Evolutionary conservation across 2,797 vertebrate genomes (phyloP).

Genomic region (Sebastes goodei): DNA sequence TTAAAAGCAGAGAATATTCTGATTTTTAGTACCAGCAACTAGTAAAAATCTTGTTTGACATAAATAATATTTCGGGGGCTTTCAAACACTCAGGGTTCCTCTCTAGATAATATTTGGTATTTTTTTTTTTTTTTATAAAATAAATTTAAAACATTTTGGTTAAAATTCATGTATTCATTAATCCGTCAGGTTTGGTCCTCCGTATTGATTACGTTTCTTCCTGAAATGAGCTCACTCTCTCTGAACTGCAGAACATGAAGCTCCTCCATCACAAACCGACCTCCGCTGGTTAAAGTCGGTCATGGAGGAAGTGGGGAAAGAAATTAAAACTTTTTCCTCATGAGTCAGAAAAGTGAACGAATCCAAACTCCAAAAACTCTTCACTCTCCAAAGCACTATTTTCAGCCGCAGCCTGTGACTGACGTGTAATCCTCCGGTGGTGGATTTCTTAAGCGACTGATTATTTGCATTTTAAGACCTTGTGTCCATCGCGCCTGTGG

Average conservation of each 20-base stretch:
- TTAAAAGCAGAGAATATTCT: neutral
- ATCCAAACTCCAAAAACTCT: neutral
- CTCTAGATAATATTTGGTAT: neutral
- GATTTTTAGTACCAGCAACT: too few relatives aligned
- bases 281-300: neutral
- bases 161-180: neutral
- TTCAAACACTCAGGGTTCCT: neutral
- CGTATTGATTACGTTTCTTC: neutral
- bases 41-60: neutral
- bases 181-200: neutral
- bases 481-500: neutral
- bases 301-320: neutral
- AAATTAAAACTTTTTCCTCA: neutral
- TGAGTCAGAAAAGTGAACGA: neutral
- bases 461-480: constrained; percentile 12
- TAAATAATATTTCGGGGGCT: neutral
- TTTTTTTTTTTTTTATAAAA: neutral
- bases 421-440: neutral
- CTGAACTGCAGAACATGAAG: neutral
- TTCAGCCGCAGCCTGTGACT: neutral
- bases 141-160: neutral
- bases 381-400: neutral
- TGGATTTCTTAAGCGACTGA: neutral
- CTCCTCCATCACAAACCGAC: neutral
- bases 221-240: neutral